phyloP scores from a whole-genome alignment of 2,888 invertebrate species.

The Coremacera marginata region DNA sequence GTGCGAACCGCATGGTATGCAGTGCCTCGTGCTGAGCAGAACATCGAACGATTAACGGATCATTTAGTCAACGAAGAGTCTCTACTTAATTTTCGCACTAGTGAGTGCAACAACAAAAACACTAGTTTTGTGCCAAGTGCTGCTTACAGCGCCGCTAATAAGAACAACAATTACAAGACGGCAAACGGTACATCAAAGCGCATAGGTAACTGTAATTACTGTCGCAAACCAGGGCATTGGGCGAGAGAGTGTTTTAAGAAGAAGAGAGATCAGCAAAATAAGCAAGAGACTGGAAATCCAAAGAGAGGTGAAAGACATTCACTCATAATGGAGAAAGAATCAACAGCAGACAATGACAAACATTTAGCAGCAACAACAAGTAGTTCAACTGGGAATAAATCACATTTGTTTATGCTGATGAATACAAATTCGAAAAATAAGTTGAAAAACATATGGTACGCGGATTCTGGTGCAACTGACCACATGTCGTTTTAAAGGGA shows the following conservation, averaged over 20 bases:
- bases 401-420: constrained; percentile 40
- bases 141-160: background rate
- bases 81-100: constrained; percentile 28
- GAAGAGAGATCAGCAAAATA: constrained; percentile 38
- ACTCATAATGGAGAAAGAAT: constrained; percentile 20
- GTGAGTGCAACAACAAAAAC: constrained; percentile 4
- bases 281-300: constrained; percentile 16
- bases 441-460: constrained; percentile 44
- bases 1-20: constrained; percentile 48
- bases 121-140: background rate
- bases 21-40: constrained; percentile 41
- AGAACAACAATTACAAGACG: constrained; percentile 17
- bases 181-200: background rate
- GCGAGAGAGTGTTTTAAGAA: constrained; percentile 43
- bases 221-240: constrained; percentile 43
- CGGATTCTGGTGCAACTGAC: constrained; percentile 49
- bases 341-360: constrained; percentile 17
- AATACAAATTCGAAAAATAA: constrained; percentile 20
- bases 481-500: no score
- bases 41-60: constrained; percentile 44
- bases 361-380: no score
- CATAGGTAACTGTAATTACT: constrained; percentile 43
- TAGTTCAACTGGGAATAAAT: background rate
- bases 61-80: constrained; percentile 44
- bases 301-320: constrained; percentile 25